A percentile compares a stretch with the other conserved stretches of the same genome.
These are phyloP conservation scores for Notolepis coatsorum DNA, from an alignment of 2,797 vertebrate genomes.

Conservation along the genomic window DNA sequence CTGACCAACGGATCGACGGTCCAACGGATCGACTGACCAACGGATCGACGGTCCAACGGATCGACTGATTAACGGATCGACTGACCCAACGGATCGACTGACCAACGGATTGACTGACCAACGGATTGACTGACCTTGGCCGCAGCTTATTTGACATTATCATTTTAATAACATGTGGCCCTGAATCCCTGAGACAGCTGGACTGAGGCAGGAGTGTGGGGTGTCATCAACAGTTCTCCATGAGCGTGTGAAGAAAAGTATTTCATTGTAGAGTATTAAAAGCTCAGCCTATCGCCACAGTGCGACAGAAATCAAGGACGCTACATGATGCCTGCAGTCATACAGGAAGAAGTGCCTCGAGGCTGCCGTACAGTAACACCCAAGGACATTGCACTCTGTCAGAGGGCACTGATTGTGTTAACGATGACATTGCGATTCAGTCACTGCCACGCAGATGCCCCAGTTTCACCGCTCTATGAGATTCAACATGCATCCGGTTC, in stretches of 20 bases:
- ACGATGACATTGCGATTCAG: constrained; percentile 42
- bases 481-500: constrained; percentile 30
- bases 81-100: too few relatives aligned
- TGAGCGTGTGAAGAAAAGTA: constrained; percentile 4
- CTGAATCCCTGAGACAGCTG: neutral
- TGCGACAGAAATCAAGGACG: too few relatives aligned
- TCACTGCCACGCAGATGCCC: constrained; percentile 23
- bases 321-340: constrained; percentile 21
- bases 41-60: too few relatives aligned
- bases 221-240: constrained; percentile 17
- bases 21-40: too few relatives aligned
- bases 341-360: neutral
- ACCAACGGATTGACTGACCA: too few relatives aligned
- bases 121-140: too few relatives aligned
- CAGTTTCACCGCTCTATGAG: constrained; percentile 23
- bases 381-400: constrained; percentile 19
- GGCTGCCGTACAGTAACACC: constrained; percentile 3
- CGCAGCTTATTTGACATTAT: neutral
- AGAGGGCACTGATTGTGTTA: constrained; percentile 15
- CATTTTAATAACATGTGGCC: neutral
- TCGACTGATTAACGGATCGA: too few relatives aligned
- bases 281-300: constrained; percentile 36
- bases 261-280: constrained; percentile 26
- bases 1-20: too few relatives aligned
- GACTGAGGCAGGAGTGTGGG: constrained; percentile 6